Base-by-base conservation (phyloP, 2,888 invertebrate species). In the Melieria crassipennis region DNA sequence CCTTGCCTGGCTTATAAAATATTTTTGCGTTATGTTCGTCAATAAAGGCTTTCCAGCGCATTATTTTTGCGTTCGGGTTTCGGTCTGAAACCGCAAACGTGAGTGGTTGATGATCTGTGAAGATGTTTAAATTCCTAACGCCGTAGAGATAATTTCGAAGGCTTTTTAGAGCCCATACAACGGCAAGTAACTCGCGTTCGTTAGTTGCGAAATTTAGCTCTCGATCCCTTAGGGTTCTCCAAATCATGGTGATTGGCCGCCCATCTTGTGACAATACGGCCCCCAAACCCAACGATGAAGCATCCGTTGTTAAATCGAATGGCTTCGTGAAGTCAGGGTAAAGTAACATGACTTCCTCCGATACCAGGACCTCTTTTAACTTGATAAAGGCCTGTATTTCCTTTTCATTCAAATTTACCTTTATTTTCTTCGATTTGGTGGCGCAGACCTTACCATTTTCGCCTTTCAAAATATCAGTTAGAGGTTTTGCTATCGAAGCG, bases 291-390 rank as follows among this genome's bases (percentile, higher is more conserved):
- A 62, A 73, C 13, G 79, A 73, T 6, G 77, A 76, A 0, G 83
- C 82, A 68, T 83, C 66, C 3, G 65, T 72, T 62, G 73, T 73
- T 48, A 75, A 62, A 55, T 74, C 73, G 43, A 75, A 75, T 11
- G 72, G 70, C 11, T 72, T 73, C n/a, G 65, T 71, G 65, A 60
- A 76, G 63, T 74, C 70, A 42, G 75, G 73, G 65, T 74, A 74
- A 42, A 66, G 48, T 7, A 76, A 55, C 60, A 74, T 65, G 3
- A 72, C 72, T 11, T 74, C 66, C 50, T 73, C 71, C 9, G 69
- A 73, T 13, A 62, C 42, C 46, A 75, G 57, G 56, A 75, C 66
- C n/a, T 48, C 58, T 70, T 42, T 67, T 69, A 69, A 55, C 72
- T 61, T 72, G 42, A 75, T 50, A 60, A 75, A 76, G 16, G 74